These are phyloP conservation scores for Hipparchia semele DNA, from an alignment of 2,888 invertebrate species.

Conservation along the genomic window DNA sequence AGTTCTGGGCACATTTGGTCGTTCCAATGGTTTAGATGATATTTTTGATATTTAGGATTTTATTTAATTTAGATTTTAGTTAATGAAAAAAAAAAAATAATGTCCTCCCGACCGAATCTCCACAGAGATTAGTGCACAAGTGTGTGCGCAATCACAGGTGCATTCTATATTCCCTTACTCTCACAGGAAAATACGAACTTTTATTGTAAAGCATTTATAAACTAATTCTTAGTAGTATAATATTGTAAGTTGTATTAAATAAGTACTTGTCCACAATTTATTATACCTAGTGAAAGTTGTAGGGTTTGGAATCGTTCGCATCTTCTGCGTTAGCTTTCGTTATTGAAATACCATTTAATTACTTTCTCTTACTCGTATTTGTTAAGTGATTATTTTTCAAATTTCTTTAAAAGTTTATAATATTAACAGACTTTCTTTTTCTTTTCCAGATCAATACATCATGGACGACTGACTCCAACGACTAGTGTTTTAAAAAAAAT, in stretches of 20 bases:
- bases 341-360: neutral
- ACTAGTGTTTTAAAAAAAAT: conserved; percentile 24
- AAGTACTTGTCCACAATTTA: neutral
- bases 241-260: neutral
- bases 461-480: conserved; percentile 59
- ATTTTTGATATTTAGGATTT: too few relatives aligned
- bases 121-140: too few relatives aligned
- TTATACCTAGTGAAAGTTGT: conserved; percentile 9
- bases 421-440: conserved; percentile 42
- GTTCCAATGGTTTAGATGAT: too few relatives aligned
- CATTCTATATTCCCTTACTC: too few relatives aligned
- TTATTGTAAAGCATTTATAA: conserved; percentile 2
- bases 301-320: neutral
- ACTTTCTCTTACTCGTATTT: neutral
- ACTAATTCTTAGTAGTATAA: neutral
- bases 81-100: too few relatives aligned
- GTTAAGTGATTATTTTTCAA: neutral
- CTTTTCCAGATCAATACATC: conserved; percentile 60
- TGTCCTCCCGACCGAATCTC: too few relatives aligned
- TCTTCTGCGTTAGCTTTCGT: neutral
- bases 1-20: too few relatives aligned
- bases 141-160: too few relatives aligned
- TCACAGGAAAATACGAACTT: neutral
- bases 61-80: too few relatives aligned
- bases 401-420: neutral